Evolutionary conservation across 1,140 invertebrate genomes (phyloP), one percentile per base, ranked within the genome.

Genomic region (Lepidostoma basale): DNA sequence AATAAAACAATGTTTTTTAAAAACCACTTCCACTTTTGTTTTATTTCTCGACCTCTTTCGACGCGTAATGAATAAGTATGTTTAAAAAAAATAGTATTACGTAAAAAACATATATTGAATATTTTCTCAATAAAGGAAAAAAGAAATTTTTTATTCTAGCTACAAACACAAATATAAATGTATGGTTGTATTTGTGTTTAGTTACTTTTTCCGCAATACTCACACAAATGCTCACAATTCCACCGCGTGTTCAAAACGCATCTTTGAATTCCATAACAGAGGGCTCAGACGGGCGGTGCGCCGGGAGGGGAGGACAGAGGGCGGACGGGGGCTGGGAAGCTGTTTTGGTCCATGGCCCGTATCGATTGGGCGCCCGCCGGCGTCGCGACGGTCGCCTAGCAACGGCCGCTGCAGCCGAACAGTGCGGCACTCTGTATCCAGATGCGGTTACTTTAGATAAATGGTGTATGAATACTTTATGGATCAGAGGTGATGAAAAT

Each of bases 311-410:
- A n/a, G 28, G 33, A 12, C 23, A 20, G 56, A 8, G 25, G 56
- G 33, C 23, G 56, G 56, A 1, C 18, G 14, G 18, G 14, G 33
- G 18, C 18, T 28, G 28, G 56, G 56, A 23, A 12, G 63, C 40
- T 66, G 47, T 40, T 66, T 40, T 54, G 63, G 63, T 52, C 63
- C 47, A 66, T 23, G 47, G 63, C 22, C 62, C 42, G 62, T 54
- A 66, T 66, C 63, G 63, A 52, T 66, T 49, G 56, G 56, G 30
- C 62, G 33, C 42, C 26, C 62, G 44, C 62, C 25, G 62, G 44
- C 62, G 62, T 56, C 52, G 52, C 23, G 52, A 16, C 52, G 52
- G 62, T 64, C 44, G 62, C 62, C 25, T 64, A 42, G 62, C 62
- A 64, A 64, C 62, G 62, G 26, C n/a, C 14, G 26, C 44, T 64